Evolutionary conservation across 2,113 vertebrate species (phyloP).

Genomic region (Illadopsis cleaveri): DNA sequence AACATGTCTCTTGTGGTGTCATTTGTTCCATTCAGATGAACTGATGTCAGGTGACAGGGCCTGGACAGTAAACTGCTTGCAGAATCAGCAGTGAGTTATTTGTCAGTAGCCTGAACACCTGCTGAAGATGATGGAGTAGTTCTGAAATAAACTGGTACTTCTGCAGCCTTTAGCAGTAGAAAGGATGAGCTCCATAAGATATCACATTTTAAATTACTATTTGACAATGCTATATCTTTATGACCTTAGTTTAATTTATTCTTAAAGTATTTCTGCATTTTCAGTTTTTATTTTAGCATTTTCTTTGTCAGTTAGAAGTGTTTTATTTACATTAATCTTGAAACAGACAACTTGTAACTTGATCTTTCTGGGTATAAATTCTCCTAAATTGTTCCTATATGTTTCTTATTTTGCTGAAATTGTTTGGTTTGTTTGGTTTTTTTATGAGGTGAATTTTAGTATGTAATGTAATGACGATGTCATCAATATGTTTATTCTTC

Average conservation of each 20-base stretch:
- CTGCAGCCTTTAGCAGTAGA: neutral
- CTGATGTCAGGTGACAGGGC: neutral
- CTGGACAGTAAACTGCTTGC: neutral
- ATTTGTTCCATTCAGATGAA: neutral
- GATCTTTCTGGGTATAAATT: neutral
- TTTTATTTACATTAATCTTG: neutral
- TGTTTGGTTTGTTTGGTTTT: neutral
- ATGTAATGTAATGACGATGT: neutral
- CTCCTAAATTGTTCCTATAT: neutral
- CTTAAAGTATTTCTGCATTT: neutral
- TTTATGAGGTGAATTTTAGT: neutral
- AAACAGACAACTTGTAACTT: neutral
- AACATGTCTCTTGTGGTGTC: neutral
- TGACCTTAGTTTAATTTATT: neutral
- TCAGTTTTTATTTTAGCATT: neutral
- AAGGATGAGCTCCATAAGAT: neutral
- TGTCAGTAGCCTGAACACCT: neutral
- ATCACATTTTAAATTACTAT: neutral
- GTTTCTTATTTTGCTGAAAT: neutral
- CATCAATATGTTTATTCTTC: neutral
- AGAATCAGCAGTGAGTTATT: slow-evolving; percentile 7
- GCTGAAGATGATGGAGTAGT: slow-evolving; percentile 6
- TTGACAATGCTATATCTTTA: neutral
- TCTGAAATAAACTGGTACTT: neutral
- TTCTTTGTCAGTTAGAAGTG: neutral